Conservation (phyloP, 2,888 invertebrate species). For the Agonopterix heracliana region DNA sequence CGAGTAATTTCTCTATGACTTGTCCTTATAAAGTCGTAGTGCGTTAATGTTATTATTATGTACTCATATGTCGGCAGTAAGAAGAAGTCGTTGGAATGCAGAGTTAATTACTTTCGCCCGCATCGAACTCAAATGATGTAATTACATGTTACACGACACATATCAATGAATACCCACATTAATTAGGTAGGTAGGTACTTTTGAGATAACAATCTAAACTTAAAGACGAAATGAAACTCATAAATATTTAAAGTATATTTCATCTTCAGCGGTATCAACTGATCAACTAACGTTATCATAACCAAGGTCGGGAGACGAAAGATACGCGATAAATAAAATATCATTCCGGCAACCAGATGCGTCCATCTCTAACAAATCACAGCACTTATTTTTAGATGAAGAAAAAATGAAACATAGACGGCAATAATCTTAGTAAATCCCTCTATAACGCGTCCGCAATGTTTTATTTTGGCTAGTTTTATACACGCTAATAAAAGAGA, state of each 20-base stretch:
- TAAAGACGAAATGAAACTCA: background rate
- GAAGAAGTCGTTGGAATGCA: conserved; percentile 35
- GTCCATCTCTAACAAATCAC: conserved; percentile 26
- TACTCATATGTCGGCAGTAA: conserved; percentile 9
- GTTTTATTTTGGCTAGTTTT: conserved; percentile 36
- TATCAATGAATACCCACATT: conserved; percentile 19
- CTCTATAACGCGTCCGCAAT: conserved; percentile 29
- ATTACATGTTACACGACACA: conserved; percentile 48
- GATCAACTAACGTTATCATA: background rate
- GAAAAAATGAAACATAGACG: conserved; percentile 35
- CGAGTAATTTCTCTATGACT: no score
- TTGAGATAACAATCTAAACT: conserved; percentile 8
- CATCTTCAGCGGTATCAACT: no score
- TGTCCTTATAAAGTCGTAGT: no score
- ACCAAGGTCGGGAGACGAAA: conserved; percentile 32
- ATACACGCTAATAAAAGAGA: conserved; percentile 34
- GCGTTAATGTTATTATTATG: no score
- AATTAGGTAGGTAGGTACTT: conserved; percentile 5
- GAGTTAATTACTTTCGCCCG: conserved; percentile 44
- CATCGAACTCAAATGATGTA: conserved; percentile 46
- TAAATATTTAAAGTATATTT: no score
- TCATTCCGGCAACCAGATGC: conserved; percentile 35
- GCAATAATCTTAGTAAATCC: conserved; percentile 37
- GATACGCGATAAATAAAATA: conserved; percentile 37
- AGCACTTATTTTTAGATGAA: conserved; percentile 34